phyloP scores from a whole-genome alignment of 1,140 invertebrate species.

The Chrysoperla carnea region DNA sequence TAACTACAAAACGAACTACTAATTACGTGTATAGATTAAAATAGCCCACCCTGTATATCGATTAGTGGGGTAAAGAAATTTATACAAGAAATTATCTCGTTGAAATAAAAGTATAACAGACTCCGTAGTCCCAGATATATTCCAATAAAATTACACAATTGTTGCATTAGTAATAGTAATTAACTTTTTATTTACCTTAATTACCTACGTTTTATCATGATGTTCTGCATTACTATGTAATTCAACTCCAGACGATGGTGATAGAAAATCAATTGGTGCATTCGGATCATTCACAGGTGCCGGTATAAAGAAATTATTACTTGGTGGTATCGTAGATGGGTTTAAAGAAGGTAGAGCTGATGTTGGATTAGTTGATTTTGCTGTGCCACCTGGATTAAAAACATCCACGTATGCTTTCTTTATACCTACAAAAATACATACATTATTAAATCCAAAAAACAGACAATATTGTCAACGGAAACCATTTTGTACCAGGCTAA shows the following conservation, averaged over 20 bases:
- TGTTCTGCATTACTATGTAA: slow-evolving; percentile 6
- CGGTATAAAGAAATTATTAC: slow-evolving; percentile 30
- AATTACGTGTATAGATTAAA: no score
- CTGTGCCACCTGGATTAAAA: slow-evolving; percentile 47
- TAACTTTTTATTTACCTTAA: no score
- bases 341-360: not conserved
- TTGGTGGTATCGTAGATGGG: slow-evolving; percentile 7
- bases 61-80: no score
- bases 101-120: no score
- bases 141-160: no score
- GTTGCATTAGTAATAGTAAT: no score
- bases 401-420: slow-evolving; percentile 74
- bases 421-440: slow-evolving; percentile 33
- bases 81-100: no score
- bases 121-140: no score
- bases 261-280: slow-evolving; percentile 35
- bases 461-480: no score
- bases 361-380: slow-evolving; percentile 11
- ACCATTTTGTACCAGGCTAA: not conserved
- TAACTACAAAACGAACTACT: no score
- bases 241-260: slow-evolving; percentile 18
- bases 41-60: no score
- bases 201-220: slow-evolving; percentile 21
- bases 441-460: slow-evolving; percentile 6
- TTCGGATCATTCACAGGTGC: slow-evolving; percentile 32